Base-by-base conservation (phyloP, 2,113 vertebrate genomes). In the Coptodon bakossiorum region DNA sequence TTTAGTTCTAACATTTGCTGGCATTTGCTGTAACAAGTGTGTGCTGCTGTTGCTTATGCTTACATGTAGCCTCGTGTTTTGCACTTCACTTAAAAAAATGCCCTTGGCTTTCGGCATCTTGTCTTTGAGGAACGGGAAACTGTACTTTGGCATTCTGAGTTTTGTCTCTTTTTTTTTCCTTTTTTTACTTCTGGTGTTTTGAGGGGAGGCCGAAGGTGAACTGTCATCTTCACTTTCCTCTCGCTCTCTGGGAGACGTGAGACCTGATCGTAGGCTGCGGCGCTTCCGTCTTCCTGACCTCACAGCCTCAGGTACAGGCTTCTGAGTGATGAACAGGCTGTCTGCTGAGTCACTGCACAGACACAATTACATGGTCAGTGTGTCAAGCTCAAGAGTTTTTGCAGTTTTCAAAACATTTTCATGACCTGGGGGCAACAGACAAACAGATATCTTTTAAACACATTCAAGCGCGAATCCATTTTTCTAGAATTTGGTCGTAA, bases 291-390 rank as follows among this genome's bases (percentile, higher is more conserved):
- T 40, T 9, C 16, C 10, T 86, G 80, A 43, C 31, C 94, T 94
- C 63, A 36, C 71, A 0, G 87, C 54, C 68, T 84, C n/a, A 3
- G 91, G 81, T 9, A 59, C 80, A 38, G 83, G 57, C 27, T 52
- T 61, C 85, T 97, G 96, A 9, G 96, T 97, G 36, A 96, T 31
- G 88, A 97, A 97, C 86, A 97, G 22, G 73, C 94, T 95, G 80
- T 96, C 92, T 7, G 82, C 95, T 1, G 96, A 96, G 68, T 96
- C 96, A 83, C 97, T 97, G 88, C 24, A 50, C 29, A 92, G 13
- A 88, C 14, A 81, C 24, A 52, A 4, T 27, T 4, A 82, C 1
- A 86, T 17, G 50, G 14, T 10, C 2, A 66, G 14, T 17, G 3
- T 22, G 10, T 11, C 34, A 63, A 14, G 31, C 9, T 29, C 45